Conservation (phyloP, 1,140 invertebrate genomes). For the Leptinotarsa texana region DNA sequence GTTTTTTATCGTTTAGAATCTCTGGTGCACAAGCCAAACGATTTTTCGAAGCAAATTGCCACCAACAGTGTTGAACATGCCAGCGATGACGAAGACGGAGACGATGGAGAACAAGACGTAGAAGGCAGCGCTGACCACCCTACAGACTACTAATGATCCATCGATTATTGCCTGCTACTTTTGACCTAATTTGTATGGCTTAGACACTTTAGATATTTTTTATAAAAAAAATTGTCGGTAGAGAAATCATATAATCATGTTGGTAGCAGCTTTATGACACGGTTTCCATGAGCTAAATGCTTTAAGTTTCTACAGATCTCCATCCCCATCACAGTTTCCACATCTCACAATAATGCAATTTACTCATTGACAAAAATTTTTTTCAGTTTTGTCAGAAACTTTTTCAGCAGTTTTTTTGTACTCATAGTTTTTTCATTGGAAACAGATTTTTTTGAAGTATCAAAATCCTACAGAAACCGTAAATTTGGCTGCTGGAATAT, state of each 20-base stretch:
- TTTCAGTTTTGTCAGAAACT: too few species aligned
- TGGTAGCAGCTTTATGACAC: not conserved
- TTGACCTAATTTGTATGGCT: slow-evolving; percentile 37
- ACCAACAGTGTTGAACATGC: slow-evolving; percentile 45
- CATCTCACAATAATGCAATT: too few species aligned
- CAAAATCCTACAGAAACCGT: too few species aligned
- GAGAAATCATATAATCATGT: slow-evolving; percentile 1
- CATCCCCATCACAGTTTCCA: too few species aligned
- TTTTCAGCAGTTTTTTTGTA: too few species aligned
- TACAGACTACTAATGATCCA: slow-evolving; percentile 68
- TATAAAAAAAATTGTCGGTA: slow-evolving; percentile 26
- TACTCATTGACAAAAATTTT: too few species aligned
- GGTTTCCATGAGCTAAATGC: not conserved
- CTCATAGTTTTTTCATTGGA: too few species aligned
- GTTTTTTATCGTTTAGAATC: slow-evolving; percentile 56
- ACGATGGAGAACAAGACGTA: slow-evolving; percentile 68
- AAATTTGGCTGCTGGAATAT: not conserved
- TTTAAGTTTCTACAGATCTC: too few species aligned
- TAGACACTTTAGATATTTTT: slow-evolving; percentile 38
- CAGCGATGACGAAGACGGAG: slow-evolving; percentile 70
- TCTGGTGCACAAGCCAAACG: slow-evolving; percentile 63
- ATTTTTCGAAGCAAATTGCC: slow-evolving; percentile 42
- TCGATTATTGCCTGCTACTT: slow-evolving; percentile 35
- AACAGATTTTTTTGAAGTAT: too few species aligned
- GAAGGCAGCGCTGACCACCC: slow-evolving; percentile 80